Evolutionary conservation across 37 sponge, comb jelly and placozoan species (phyloP), one percentile per base, ranked within the genome.

Genomic region (Agelas oroides): DNA sequence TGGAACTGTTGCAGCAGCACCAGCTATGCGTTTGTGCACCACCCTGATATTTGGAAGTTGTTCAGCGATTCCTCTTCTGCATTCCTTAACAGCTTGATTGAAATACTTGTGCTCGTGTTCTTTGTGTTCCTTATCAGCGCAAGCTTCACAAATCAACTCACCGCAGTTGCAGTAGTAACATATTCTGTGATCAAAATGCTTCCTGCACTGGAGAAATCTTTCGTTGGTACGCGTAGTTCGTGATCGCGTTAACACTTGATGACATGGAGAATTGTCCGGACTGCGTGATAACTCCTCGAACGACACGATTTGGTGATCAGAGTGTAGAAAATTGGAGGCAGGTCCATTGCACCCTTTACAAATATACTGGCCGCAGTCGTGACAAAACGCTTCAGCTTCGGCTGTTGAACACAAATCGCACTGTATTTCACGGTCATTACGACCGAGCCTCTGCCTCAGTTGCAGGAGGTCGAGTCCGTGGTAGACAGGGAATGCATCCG

Each of bases 401-500:
- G n/a, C n/a, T n/a, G n/a, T n/a, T n/a, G n/a, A n/a, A n/a, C n/a
- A n/a, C n/a, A n/a, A n/a, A n/a, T n/a, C n/a, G n/a, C n/a, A n/a
- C n/a, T n/a, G n/a, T n/a, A n/a, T n/a, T n/a, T n/a, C n/a, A n/a
- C n/a, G n/a, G n/a, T n/a, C n/a, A n/a, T n/a, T n/a, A n/a, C n/a
- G n/a, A n/a, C n/a, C n/a, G n/a, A n/a, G 23, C 15, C 37, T 71
- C 23, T 71, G 23, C 37, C 37, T 71, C 24, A 71, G 73, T 20
- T 23, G 8, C 20, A 27, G 3, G 53, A 71, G 37, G 39, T 71
- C 73, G 1, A 6, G 73, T 27, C 5, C 39, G 53, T 28, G 37
- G 53, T 71, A 71, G 2, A 71, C 73, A 8, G 73, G 73, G 1
- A 13, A 40, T 46, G 73, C 73, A 41, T 71, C 73, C n/a, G 73